Conservation (phyloP, 2,113 vertebrate species). For the Scomber colias region DNA sequence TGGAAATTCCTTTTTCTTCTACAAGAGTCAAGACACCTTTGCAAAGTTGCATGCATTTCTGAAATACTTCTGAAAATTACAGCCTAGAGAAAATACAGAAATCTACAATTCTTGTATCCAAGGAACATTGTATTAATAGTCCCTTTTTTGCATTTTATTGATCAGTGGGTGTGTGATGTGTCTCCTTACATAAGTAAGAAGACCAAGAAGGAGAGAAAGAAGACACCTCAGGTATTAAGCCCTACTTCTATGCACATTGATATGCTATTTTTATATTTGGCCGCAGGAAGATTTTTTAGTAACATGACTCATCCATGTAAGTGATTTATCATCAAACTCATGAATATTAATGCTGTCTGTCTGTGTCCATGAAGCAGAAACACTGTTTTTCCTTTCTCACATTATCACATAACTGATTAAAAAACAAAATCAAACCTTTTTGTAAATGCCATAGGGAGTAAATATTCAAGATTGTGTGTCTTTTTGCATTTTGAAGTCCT, state of each 20-base stretch:
- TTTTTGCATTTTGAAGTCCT: background rate
- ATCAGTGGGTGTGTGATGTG: constrained; percentile 22
- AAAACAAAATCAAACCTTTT: constrained; percentile 36
- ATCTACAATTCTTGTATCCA: background rate
- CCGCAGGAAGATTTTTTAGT: constrained; percentile 57
- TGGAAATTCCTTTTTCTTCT: background rate
- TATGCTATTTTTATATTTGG: constrained; percentile 71
- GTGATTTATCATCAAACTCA: constrained; percentile 67
- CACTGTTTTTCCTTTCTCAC: constrained; percentile 40
- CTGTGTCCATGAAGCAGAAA: constrained; percentile 36
- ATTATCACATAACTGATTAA: constrained; percentile 42
- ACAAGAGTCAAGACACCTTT: background rate
- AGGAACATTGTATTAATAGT: constrained; percentile 1
- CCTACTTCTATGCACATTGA: background rate
- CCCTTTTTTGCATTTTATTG: constrained; percentile 37
- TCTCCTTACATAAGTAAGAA: constrained; percentile 14
- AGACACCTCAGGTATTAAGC: constrained; percentile 3
- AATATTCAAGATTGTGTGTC: background rate
- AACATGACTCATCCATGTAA: constrained; percentile 62
- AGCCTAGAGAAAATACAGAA: background rate
- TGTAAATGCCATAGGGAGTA: constrained; percentile 36
- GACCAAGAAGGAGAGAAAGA: constrained; percentile 1
- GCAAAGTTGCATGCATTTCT: background rate
- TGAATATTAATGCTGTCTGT: constrained; percentile 64
- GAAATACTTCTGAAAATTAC: background rate